Evolutionary conservation across 1,140 invertebrate species (phyloP), one percentile per base, ranked within the genome.

Genomic region (Psix sp.): DNA sequence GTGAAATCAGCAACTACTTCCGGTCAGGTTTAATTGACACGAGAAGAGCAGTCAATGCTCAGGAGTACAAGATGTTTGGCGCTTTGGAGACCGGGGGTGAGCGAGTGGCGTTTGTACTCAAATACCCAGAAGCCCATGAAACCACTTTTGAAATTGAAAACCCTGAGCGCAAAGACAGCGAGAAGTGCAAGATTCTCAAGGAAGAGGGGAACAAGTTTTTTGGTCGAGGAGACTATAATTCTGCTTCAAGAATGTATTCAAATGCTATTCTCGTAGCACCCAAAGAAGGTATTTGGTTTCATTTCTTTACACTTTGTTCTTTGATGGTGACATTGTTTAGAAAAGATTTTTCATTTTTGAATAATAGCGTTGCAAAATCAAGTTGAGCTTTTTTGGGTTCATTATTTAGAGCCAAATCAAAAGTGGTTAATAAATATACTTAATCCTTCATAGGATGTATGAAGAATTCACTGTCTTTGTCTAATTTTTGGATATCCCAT

Each of bases 161-260:
- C 36, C 39, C 59, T 10, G 74, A 77, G 40, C 2, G 68, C 3
- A 96, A 96, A 85, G 89, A 90, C 82, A 80, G 87, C 5, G 85
- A 90, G 48, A 88, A 89, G 77, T 91, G 94, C 0, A 83, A 89
- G 13, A 82, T 88, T 46, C 82, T 92, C 3, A 94, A 96, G 83
- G 89, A 92, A 40, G 87, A 90, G 56, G 96, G 95, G 11, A 97
- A 97, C 79, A 88, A 89, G 38, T 91, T 89, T 16, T 97, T 96
- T 74, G 91, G 93, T 74, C 90, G 90, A 67, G 92, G 92, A 48
- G 90, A 94, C 76, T 95, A 92, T 87, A 66, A 85, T n/a, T 90
- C 90, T 74, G 93, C 96, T 0, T 84, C 95, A 71, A 84, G 91
- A 15, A 84, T 90, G 3, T 98, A 97, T 84, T 94, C 91, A 38